These are phyloP conservation scores for Misgurnus anguillicaudatus DNA, from an alignment of 2,113 vertebrate genomes.

Conservation along the genomic window DNA sequence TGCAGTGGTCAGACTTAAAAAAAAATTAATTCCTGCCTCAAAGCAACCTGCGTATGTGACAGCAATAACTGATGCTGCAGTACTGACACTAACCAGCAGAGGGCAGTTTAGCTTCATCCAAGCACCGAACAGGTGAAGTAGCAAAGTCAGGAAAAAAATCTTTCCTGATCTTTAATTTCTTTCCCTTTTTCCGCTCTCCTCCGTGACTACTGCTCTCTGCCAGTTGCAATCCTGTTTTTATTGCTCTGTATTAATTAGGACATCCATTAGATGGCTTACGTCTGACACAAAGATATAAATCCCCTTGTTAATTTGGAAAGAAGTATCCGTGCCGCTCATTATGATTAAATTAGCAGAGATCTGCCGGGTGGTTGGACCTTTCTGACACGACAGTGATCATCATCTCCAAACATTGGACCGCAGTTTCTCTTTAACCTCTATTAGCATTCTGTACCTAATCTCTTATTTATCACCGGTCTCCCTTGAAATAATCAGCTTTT, in stretches of 20 bases:
- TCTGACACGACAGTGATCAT: conserved; percentile 32
- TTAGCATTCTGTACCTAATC: conserved; percentile 39
- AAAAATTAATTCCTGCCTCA: neutral
- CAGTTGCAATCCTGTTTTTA: conserved; percentile 42
- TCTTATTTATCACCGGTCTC: conserved; percentile 25
- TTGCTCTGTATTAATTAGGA: conserved; percentile 52
- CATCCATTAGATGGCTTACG: conserved; percentile 46
- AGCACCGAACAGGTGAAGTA: neutral
- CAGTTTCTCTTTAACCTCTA: conserved; percentile 46
- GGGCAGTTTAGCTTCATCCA: conserved; percentile 69
- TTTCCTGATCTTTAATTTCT: conserved; percentile 33
- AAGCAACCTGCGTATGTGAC: neutral
- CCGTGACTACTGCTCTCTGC: conserved; percentile 23
- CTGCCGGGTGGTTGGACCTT: conserved; percentile 26
- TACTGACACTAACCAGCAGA: conserved; percentile 63
- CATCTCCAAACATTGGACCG: conserved; percentile 9
- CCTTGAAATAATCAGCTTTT: conserved; percentile 18
- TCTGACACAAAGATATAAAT: conserved; percentile 46
- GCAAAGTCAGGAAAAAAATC: conserved; percentile 15
- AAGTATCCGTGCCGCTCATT: conserved; percentile 43
- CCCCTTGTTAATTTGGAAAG: conserved; percentile 44
- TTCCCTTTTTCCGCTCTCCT: neutral
- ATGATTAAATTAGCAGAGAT: conserved; percentile 44
- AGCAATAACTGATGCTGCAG: conserved; percentile 43
- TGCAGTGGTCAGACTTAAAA: neutral